Percentiles rank a stretch among this genome's conserved stretches.
Evolutionary conservation across 30 jellyfish, hydroid and myxozoan genomes (phyloP).

Genomic region (Turritopsis rubra): DNA sequence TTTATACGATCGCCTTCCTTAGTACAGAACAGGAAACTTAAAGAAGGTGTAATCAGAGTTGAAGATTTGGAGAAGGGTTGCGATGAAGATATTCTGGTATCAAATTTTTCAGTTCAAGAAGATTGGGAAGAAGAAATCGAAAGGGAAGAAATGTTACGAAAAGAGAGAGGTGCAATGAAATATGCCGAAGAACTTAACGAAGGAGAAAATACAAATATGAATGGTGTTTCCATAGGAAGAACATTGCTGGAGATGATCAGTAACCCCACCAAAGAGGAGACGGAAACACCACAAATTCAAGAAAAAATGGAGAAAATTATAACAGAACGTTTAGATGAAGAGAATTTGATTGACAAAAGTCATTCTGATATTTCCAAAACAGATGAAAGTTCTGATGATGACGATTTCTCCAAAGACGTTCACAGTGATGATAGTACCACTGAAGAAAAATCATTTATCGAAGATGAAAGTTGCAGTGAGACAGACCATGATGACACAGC

Average conservation of each 20-base stretch:
- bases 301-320: neutral
- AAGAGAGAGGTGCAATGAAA: neutral
- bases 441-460: neutral
- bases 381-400: neutral
- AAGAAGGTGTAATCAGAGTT: neutral
- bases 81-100: neutral
- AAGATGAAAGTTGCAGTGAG: neutral
- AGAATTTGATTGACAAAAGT: neutral
- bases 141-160: neutral
- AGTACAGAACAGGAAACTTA: neutral
- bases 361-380: neutral
- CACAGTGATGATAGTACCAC: neutral
- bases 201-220: neutral
- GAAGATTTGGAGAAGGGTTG: neutral
- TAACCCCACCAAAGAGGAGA: neutral
- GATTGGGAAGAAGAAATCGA: neutral
- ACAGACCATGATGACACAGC: neutral
- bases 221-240: neutral
- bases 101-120: neutral
- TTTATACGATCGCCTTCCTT: neutral
- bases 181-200: neutral
- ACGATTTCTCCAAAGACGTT: neutral
- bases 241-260: neutral
- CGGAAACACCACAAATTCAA: neutral
- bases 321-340: neutral